Base-by-base conservation (phyloP, 1,140 invertebrate species). In the Hesperophylax magnus region DNA sequence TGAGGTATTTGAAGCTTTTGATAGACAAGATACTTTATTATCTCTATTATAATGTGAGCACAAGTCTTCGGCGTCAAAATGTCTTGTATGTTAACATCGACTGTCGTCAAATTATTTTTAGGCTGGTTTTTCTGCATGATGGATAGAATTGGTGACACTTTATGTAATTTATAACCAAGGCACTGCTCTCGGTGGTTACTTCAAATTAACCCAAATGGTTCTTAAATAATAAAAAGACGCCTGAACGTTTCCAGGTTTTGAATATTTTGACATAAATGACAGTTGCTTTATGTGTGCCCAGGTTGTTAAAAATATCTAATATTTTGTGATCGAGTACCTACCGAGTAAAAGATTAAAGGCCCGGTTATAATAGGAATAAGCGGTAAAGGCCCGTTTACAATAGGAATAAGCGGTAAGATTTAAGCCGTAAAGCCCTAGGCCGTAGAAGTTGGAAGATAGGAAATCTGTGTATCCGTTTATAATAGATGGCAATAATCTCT, bases 1-100 rank as follows among this genome's bases (percentile, higher is more conserved):
- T 89, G 90, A 0, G 89, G 89, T 83, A 89, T 90, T 86, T 90
- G 89, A 20, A 89, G 79, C 82, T 88, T 87, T 85, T 90, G 89
- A 87, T 89, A 89, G 9, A 85, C 85, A 39, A 90, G 85, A 84
- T 88, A 89, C 82, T 90, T 90, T 31, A 90, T 87, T 77, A 90
- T 83, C 85, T 90, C 89, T 7, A 88, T 86, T 24, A 90, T 84
- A 67, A 89, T 84, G 81, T 88, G 86, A 9, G 88, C 88, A 85
- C 89, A 90, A 15, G 88, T 77, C 34, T 75, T 69, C 18, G 61
- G 31, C 17, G 82, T 84, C 24, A 84, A 31, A 15, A 80, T 22
- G n/a, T 80, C 78, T 11, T 20, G 34, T 58, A 79, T 79, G n/a
- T 78, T 52, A 47, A 67, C 56, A 56, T 34, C 34, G 9, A 75